Percentiles rank a stretch among this genome's conserved stretches.
These are phyloP conservation scores for Torymus aiolomorphi DNA, from an alignment of 2,888 invertebrate genomes.

Conservation along the genomic window DNA sequence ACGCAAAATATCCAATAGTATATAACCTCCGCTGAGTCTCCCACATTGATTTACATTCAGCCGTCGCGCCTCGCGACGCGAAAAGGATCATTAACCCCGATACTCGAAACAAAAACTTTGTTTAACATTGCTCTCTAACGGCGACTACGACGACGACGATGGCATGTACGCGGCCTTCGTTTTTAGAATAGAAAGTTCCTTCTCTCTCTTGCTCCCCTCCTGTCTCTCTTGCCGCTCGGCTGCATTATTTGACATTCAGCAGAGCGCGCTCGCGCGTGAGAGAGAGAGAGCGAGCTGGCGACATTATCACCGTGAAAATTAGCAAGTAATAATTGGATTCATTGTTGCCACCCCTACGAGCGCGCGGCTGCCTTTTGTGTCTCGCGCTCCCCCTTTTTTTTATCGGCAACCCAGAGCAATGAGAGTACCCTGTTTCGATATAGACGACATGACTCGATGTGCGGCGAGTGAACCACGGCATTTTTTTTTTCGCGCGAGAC, in stretches of 20 bases:
- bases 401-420: too few relatives aligned
- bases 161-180: constrained; percentile 21
- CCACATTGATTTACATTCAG: too few relatives aligned
- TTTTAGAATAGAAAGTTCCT: constrained; percentile 70
- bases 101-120: constrained; percentile 23
- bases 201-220: constrained; percentile 1
- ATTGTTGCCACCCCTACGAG: constrained; percentile 50
- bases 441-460: too few relatives aligned
- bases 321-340: constrained; percentile 65
- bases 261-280: constrained; percentile 44
- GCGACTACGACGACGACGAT: constrained; percentile 26
- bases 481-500: too few relatives aligned
- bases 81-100: constrained; percentile 11
- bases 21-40: too few relatives aligned
- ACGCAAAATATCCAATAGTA: too few relatives aligned
- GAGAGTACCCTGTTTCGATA: too few relatives aligned
- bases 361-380: background rate
- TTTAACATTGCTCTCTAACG: constrained; percentile 7
- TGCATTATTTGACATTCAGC: constrained; percentile 70
- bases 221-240: constrained; percentile 5
- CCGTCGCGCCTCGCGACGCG: background rate
- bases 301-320: constrained; percentile 67
- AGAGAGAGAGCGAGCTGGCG: background rate
- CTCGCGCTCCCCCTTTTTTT: too few relatives aligned
- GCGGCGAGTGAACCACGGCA: too few relatives aligned